These are phyloP conservation scores for Sardina pilchardus DNA, from an alignment of 2,113 vertebrate species.

Conservation along the genomic window DNA sequence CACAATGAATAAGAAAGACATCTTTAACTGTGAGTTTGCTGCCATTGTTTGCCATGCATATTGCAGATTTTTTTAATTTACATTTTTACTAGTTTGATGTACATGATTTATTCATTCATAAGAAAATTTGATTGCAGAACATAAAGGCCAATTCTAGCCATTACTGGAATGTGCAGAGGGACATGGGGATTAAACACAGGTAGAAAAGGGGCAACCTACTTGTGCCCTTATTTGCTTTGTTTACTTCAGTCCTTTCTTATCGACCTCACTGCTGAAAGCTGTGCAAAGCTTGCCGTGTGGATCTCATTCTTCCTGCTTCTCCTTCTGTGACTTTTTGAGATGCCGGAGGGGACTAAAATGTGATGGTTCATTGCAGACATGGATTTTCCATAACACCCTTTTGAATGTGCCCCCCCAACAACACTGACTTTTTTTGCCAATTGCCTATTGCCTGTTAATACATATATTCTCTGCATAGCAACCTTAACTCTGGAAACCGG, in stretches of 20 bases:
- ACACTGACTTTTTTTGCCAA: not conserved
- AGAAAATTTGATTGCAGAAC: too few species aligned
- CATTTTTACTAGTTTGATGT: not conserved
- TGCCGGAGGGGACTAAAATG: not conserved
- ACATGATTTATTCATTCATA: too few species aligned
- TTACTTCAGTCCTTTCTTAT: not conserved
- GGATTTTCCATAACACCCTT: constrained; percentile 1
- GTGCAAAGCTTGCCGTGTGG: not conserved
- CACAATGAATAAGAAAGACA: not conserved
- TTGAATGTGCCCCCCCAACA: not conserved
- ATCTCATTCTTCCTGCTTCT: not conserved
- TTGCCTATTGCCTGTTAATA: not conserved
- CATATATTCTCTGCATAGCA: constrained; percentile 7
- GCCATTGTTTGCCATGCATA: not conserved
- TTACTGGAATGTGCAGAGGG: too few species aligned
- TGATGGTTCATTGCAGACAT: not conserved
- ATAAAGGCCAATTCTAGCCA: too few species aligned
- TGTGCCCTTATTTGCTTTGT: not conserved
- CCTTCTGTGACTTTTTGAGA: not conserved
- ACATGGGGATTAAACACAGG: not conserved
- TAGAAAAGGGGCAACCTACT: not conserved
- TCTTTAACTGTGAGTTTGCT: not conserved
- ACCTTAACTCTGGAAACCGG: not conserved
- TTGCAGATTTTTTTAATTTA: not conserved
- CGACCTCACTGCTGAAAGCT: not conserved